Evolutionary conservation across 2,113 vertebrate species (phyloP), one percentile per base, ranked within the genome.

Genomic region (Python bivittatus): DNA sequence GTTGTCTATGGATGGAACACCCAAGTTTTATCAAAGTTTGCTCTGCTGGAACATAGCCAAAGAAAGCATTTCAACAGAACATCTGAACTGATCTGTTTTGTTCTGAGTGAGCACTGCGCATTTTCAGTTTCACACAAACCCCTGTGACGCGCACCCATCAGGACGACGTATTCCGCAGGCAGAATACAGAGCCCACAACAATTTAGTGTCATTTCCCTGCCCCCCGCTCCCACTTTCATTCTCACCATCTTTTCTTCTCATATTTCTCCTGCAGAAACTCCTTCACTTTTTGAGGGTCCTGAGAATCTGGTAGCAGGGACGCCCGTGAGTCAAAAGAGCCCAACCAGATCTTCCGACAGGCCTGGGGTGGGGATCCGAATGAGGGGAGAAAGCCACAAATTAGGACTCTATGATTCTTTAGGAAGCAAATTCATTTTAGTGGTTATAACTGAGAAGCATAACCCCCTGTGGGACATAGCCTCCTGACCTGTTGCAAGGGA

Each of bases 221-320:
- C 13, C 42, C 0, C 7, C 27, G 42, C 83, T 44, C 33, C 83
- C 23, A 0, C 25, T 12, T 0, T 2, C 11, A 0, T n/a, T 7
- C 97, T 98, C 96, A 99, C 98, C 98, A 99, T 97, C 98, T 98
- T 95, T 98, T 99, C 95, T 98, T 98, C 96, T 99, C 98, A 4
- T 98, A 99, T 97, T 99, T 99, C 94, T 99, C 98, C 96, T 99
- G 98, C 56, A 99, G 98, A 96, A 99, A 99, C 95, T 99, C 98
- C 96, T 99, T 99, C 94, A 99, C 98, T 94, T 98, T 98, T 97
- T 98, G 98, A 27, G 98, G 98, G 95, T 99, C 98, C 91, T 98
- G 98, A 95, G 98, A 97, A 94, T 99, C 98, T 6, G 98, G 97
- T 94, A 98, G 97, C 94, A 98, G 95, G 48, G 98, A 98, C 1